A percentile compares a stretch with the other conserved stretches of the same genome.
These are phyloP conservation scores for Picathartes gymnocephalus DNA, from an alignment of 2,113 vertebrate genomes.

Conservation along the genomic window DNA sequence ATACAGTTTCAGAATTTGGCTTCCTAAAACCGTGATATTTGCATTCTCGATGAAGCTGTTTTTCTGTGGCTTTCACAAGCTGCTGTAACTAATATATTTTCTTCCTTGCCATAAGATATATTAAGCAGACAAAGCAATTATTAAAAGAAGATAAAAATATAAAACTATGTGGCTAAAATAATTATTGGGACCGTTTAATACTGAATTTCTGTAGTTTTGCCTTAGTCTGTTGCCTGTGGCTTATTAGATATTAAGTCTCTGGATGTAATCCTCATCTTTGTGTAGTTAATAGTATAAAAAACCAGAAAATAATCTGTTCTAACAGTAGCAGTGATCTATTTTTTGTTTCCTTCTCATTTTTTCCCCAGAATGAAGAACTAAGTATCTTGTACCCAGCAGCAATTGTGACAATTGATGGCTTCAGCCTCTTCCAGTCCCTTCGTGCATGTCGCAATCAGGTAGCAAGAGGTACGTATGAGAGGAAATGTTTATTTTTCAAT, in stretches of 20 bases:
- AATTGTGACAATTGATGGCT: constrained; percentile 96
- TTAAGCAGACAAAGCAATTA: neutral
- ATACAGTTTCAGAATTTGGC: neutral
- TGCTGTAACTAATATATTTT: neutral
- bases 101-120: neutral
- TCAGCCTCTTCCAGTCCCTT: constrained; percentile 97
- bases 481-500: neutral
- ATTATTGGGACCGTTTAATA: neutral
- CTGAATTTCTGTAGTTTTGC: neutral
- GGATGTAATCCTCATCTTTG: neutral
- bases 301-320: neutral
- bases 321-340: neutral
- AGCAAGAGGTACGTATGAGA: constrained; percentile 83
- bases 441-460: constrained; percentile 98
- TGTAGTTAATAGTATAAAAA: neutral
- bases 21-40: neutral
- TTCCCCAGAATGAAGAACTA: constrained; percentile 88
- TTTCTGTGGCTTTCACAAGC: neutral
- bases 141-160: neutral
- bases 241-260: neutral
- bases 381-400: constrained; percentile 94
- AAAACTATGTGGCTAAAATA: neutral
- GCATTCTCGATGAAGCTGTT: neutral
- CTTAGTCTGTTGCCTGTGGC: neutral
- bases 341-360: neutral